A percentile compares a stretch with the other conserved stretches of the same genome.
These are phyloP conservation scores for Caenorhabditis remanei DNA, from an alignment of 1,140 invertebrate species.

Conservation along the genomic window DNA sequence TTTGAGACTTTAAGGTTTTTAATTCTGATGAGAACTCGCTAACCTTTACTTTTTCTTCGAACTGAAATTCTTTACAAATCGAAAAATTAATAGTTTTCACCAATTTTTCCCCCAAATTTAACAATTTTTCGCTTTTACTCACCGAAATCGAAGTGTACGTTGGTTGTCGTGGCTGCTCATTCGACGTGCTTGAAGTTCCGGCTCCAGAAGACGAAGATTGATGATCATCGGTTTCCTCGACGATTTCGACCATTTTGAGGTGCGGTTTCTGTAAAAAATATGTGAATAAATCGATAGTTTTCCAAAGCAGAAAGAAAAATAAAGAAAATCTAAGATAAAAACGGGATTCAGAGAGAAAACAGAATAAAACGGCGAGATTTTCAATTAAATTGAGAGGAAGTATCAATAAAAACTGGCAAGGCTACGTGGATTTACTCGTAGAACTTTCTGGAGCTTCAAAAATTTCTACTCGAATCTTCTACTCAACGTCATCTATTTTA, in stretches of 20 bases:
- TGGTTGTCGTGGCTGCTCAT: background rate
- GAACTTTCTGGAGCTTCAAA: background rate
- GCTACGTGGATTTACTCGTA: background rate
- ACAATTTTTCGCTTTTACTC: background rate
- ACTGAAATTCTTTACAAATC: no score
- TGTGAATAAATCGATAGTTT: background rate
- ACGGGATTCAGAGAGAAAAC: no score
- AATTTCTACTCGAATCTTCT: no score
- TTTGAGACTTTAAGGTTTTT: no score
- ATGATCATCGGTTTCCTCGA: constrained; percentile 32
- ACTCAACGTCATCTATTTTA: background rate
- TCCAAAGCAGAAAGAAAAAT: background rate
- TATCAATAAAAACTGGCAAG: background rate
- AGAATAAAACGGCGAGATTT: no score
- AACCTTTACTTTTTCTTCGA: no score
- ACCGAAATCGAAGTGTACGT: constrained; percentile 7
- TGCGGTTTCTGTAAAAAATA: background rate
- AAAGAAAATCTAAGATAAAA: background rate
- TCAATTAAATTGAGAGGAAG: no score
- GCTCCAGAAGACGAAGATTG: constrained; percentile 18
- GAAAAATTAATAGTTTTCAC: background rate
- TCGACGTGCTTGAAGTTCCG: background rate
- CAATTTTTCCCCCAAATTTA: no score
- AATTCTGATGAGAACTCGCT: no score
- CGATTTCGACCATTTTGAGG: constrained; percentile 27